Conservation (phyloP, 2,113 vertebrate species). For the Etia nguti region DNA sequence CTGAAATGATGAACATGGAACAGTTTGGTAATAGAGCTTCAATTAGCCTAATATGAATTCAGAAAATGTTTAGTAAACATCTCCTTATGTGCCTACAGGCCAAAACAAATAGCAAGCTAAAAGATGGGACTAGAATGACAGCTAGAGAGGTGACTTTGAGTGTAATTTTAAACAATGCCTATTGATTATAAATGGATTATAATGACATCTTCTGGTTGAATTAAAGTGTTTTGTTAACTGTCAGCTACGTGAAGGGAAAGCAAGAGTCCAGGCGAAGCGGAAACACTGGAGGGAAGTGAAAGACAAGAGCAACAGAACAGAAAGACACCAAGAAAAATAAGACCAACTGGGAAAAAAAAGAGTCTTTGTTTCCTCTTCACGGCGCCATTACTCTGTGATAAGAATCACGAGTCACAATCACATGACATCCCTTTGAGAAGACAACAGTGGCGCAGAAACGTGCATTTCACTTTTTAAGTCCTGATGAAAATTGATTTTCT, state of each 20-base stretch:
- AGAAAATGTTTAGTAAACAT: background rate
- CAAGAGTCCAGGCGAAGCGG: fast-evolving
- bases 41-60: background rate
- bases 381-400: background rate
- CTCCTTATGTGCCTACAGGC: background rate
- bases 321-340: background rate
- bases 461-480: background rate
- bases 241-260: background rate
- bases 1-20: background rate
- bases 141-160: background rate
- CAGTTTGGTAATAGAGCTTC: background rate
- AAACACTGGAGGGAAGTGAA: background rate
- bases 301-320: background rate
- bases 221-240: background rate
- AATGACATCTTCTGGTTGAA: background rate
- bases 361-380: background rate
- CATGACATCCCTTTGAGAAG: background rate
- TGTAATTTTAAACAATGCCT: background rate
- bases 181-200: background rate
- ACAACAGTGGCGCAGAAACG: background rate
- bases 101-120: background rate
- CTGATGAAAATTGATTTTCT: background rate
- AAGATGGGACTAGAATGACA: background rate
- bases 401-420: background rate
- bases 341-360: background rate